Conservation (phyloP, 2,797 vertebrate species). For the Loriculus beryllinus region DNA sequence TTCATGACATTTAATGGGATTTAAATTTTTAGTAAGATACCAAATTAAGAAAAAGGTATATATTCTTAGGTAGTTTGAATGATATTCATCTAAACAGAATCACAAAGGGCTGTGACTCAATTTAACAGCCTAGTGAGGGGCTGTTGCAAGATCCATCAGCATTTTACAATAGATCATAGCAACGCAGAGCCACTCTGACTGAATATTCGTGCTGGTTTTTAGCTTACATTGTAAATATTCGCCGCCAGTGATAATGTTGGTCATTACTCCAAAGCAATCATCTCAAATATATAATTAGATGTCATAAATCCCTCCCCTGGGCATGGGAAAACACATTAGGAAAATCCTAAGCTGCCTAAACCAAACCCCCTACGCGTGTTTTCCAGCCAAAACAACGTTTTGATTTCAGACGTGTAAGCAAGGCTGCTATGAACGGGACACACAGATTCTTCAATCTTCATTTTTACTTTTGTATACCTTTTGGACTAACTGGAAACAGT, state of each 20-base stretch:
- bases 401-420: background rate
- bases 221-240: constrained; percentile 35
- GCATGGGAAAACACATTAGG: constrained; percentile 6
- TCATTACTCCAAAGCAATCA: constrained; percentile 28
- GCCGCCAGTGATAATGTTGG: background rate
- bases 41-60: background rate
- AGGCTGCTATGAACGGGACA: background rate
- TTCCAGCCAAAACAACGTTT: background rate
- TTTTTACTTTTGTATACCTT: background rate
- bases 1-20: background rate
- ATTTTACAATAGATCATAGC: background rate
- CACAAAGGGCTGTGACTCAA: background rate
- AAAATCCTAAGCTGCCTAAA: constrained; percentile 23
- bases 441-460: background rate
- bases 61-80: background rate
- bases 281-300: constrained; percentile 26
- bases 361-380: background rate
- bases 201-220: background rate
- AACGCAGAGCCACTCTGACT: background rate
- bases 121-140: background rate
- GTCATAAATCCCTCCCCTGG: constrained; percentile 25
- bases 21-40: background rate
- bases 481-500: background rate
- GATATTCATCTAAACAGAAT: background rate
- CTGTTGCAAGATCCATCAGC: background rate